These are phyloP conservation scores for Spilarctia lutea DNA, from an alignment of 2,888 invertebrate species.

Conservation along the genomic window DNA sequence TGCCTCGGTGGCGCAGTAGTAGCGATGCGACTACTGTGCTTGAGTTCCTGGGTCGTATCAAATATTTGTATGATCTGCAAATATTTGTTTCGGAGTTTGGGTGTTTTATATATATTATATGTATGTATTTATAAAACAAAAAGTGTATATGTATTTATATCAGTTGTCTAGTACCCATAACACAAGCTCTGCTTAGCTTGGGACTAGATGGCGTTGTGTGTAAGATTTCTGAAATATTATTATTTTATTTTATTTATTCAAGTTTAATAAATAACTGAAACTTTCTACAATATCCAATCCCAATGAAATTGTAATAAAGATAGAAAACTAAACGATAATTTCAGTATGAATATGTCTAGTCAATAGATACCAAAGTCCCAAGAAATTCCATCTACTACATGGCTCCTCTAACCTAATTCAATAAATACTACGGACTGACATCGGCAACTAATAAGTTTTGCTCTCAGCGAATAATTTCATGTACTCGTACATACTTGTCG, in stretches of 20 bases:
- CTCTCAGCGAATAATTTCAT: slow-evolving; percentile 21
- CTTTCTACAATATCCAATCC: neutral
- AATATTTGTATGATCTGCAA: too few relatives aligned
- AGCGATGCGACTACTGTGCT: too few relatives aligned
- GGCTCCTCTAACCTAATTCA: slow-evolving; percentile 17
- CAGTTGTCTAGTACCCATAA: too few relatives aligned
- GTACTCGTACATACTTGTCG: neutral
- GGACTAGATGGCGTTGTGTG: too few relatives aligned
- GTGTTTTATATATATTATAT: too few relatives aligned
- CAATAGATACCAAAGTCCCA: neutral
- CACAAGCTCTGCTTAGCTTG: too few relatives aligned
- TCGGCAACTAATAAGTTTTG: slow-evolving; percentile 23
- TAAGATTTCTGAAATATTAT: too few relatives aligned
- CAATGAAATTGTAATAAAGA: neutral
- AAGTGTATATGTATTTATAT: too few relatives aligned
- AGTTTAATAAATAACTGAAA: neutral
- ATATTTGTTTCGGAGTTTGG: too few relatives aligned
- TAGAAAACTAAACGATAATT: neutral
- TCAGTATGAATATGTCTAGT: neutral
- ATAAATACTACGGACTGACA: slow-evolving; percentile 17
- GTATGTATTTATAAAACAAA: too few relatives aligned
- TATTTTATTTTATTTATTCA: too few relatives aligned
- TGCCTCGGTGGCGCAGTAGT: accelerated
- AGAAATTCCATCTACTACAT: neutral
- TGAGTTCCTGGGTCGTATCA: too few relatives aligned